Evolutionary conservation across 2,888 invertebrate genomes (phyloP).

Genomic region (Thera obeliscata): DNA sequence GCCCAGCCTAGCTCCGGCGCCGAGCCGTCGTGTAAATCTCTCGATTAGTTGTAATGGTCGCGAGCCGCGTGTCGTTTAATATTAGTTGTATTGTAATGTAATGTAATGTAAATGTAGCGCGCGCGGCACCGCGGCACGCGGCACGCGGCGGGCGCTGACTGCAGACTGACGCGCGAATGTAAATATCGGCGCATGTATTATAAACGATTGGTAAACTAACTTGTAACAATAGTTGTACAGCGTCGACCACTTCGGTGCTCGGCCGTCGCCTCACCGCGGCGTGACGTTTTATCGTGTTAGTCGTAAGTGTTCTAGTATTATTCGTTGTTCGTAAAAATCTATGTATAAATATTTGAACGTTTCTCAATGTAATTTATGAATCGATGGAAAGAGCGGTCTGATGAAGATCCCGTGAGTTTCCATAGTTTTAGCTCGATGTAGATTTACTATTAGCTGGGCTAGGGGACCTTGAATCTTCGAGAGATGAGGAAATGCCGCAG

Average conservation of each 20-base stretch:
- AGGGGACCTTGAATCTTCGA: conserved; percentile 84
- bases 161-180: conserved; percentile 49
- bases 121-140: conserved; percentile 30
- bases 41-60: conserved; percentile 47
- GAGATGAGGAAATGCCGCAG: conserved; percentile 76
- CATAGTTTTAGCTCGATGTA: conserved; percentile 81
- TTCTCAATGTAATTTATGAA: conserved; percentile 84
- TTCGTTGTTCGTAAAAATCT: conserved; percentile 84
- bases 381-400: conserved; percentile 73
- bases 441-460: conserved; percentile 84
- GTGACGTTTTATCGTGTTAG: conserved; percentile 73
- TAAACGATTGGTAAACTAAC: conserved; percentile 46
- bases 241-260: conserved; percentile 73
- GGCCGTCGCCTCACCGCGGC: conserved; percentile 75
- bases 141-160: conserved; percentile 46
- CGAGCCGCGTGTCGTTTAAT: conserved; percentile 43
- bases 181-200: conserved; percentile 47
- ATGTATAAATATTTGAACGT: conserved; percentile 84
- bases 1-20: conserved; percentile 36
- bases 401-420: conserved; percentile 66
- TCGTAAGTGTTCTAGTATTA: conserved; percentile 84
- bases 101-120: conserved; percentile 34
- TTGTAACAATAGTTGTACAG: conserved; percentile 77
- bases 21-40: conserved; percentile 46
- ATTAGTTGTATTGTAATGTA: conserved; percentile 37